Evolutionary conservation across 2,113 vertebrate genomes (phyloP).

Genomic region (Menura novaehollandiae): DNA sequence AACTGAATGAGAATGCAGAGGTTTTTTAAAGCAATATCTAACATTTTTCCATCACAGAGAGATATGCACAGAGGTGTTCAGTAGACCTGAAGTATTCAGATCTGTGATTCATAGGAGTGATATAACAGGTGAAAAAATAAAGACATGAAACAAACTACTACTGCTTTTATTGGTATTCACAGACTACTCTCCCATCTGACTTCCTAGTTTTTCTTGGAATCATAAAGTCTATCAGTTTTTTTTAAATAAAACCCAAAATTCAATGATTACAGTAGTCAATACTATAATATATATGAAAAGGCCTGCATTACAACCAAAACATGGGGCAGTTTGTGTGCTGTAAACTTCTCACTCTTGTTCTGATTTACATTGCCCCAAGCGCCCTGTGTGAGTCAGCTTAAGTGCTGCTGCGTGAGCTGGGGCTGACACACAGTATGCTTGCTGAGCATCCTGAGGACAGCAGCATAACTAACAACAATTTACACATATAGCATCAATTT

Average conservation of each 20-base stretch:
- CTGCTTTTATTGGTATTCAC: neutral
- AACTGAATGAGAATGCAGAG: neutral
- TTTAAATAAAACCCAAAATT: neutral
- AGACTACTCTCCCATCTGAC: neutral
- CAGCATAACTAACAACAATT: rapidly evolving
- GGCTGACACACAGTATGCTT: neutral
- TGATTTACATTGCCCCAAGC: neutral
- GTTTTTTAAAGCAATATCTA: neutral
- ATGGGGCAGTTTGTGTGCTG: neutral
- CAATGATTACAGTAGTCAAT: neutral
- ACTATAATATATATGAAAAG: neutral
- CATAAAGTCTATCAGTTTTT: neutral
- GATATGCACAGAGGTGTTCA: neutral
- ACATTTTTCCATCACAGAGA: neutral
- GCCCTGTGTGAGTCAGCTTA: neutral
- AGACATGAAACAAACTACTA: neutral
- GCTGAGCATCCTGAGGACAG: neutral
- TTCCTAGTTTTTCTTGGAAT: neutral
- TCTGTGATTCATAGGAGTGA: neutral
- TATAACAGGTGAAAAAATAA: neutral
- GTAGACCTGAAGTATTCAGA: neutral
- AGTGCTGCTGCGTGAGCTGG: neutral
- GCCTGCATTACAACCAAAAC: neutral
- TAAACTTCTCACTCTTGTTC: neutral
- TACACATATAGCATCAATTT: neutral